Evolutionary conservation across 92 coral and sea anemone genomes (phyloP), one percentile per base, ranked within the genome.

Genomic region (Porites lobata): DNA sequence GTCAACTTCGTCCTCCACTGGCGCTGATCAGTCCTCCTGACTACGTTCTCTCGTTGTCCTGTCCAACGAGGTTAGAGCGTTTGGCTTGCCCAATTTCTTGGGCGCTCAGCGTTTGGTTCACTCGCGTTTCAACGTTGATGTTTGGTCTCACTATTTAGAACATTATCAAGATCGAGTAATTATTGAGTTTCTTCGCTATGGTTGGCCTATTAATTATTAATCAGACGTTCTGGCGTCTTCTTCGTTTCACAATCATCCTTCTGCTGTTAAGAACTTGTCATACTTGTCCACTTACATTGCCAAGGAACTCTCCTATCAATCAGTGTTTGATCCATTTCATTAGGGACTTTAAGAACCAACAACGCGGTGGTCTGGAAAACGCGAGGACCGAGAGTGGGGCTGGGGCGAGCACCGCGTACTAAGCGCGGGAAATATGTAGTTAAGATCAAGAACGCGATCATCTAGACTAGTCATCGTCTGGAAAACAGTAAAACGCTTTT

Each of bases 101-200:
- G 88, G 92, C 26, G 79, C 78, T 69, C 38, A 53, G 14, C 56
- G 67, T 29, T 69, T 70, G 47, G 86, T 87, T 10, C 17, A 0
- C 3, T 78, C 85, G 18, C 26, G 20, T 7, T 87, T 87, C 29
- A 80, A 79, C 54, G 9, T 87, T 26, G 24, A 68, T 20, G 29
- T 1, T 65, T 87, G 90, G 90, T 51, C 76, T 56, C 13, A 13
- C 4, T 87, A 80, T 64, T 75, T 87, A 78, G 86, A 87, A 62
- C 86, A 80, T 81, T 88, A 88, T 47, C 82, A 88, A 15, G 91
- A 88, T 69, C 65, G 75, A 57, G n/a, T 50, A 50, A 50, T 88
- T 24, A 50, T 88, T 11, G 87, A 81, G 8, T 80, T 80, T 82
- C 76, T 88, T 24, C 83, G 87, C 64, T 88, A 77, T 10, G 91